phyloP scores from a whole-genome alignment of 2,113 vertebrate species.

The Ageneiosus marmoratus region DNA sequence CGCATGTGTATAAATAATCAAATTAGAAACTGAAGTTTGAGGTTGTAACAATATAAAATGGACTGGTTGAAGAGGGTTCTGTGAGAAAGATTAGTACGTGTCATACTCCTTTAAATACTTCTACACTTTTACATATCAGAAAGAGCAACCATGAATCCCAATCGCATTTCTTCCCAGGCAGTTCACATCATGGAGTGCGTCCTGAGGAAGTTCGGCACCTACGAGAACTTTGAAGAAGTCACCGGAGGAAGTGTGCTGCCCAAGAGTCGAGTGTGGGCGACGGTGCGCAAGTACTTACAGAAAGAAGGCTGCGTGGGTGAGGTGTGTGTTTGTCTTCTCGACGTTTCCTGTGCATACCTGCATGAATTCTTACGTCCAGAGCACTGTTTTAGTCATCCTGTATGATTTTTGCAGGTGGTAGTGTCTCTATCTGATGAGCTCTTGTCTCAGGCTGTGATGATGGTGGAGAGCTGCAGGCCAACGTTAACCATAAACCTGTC shows the following conservation, averaged over 20 bases:
- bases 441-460: constrained; percentile 95
- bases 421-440: constrained; percentile 92
- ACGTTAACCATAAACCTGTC: constrained; percentile 93
- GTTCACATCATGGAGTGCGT: constrained; percentile 88
- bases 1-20: not conserved
- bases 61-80: not conserved
- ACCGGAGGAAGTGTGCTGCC: constrained; percentile 87
- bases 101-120: not conserved
- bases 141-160: not conserved
- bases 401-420: constrained; percentile 79
- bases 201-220: constrained; percentile 87
- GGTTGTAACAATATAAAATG: not conserved
- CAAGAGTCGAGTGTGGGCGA: constrained; percentile 91
- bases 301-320: constrained; percentile 94
- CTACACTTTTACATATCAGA: not conserved
- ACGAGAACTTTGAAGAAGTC: constrained; percentile 88
- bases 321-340: constrained; percentile 72
- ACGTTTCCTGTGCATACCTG: not conserved
- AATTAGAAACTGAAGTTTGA: not conserved
- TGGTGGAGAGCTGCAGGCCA: constrained; percentile 91
- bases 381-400: constrained; percentile 16
- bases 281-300: constrained; percentile 92
- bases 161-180: constrained; percentile 71
- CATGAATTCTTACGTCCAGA: not conserved
- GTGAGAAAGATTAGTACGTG: not conserved